phyloP scores from a whole-genome alignment of 2,113 vertebrate genomes.

The Onychostruthus taczanowskii region DNA sequence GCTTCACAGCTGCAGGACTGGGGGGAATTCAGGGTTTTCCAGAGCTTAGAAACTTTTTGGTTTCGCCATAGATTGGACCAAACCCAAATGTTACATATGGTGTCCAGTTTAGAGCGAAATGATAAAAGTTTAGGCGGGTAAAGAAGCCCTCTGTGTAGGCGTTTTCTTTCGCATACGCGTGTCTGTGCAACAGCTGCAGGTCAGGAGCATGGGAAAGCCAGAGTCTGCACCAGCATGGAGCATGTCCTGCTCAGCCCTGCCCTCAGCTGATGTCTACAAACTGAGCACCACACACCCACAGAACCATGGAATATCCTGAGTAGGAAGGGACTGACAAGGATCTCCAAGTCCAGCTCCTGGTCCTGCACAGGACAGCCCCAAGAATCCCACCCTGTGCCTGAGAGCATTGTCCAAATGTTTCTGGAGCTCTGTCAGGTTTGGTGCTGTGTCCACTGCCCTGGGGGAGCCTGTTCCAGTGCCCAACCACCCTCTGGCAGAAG shows the following conservation, averaged over 20 bases:
- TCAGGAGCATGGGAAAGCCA: neutral
- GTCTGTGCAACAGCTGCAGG: constrained; percentile 31
- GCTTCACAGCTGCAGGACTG: constrained; percentile 54
- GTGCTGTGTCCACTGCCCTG: neutral
- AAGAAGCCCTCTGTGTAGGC: neutral
- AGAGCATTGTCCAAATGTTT: neutral
- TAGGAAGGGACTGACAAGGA: neutral
- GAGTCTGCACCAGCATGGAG: neutral
- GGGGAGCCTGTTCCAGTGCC: neutral
- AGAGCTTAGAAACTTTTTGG: constrained; percentile 2
- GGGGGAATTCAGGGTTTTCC: constrained; percentile 44
- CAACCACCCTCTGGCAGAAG: neutral
- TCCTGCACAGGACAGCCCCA: neutral
- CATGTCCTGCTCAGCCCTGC: neutral
- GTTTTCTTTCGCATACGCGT: neutral
- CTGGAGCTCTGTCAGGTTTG: neutral
- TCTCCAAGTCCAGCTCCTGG: neutral
- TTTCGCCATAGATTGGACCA: constrained; percentile 31
- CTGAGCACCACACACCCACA: neutral
- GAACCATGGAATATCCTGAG: neutral
- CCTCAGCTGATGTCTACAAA: neutral
- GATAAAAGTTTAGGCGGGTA: neutral
- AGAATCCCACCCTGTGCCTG: neutral
- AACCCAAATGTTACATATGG: constrained; percentile 33
- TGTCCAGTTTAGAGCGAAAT: constrained; percentile 29